Evolutionary conservation across 2,888 invertebrate species (phyloP).

Genomic region (Meta bourneti): DNA sequence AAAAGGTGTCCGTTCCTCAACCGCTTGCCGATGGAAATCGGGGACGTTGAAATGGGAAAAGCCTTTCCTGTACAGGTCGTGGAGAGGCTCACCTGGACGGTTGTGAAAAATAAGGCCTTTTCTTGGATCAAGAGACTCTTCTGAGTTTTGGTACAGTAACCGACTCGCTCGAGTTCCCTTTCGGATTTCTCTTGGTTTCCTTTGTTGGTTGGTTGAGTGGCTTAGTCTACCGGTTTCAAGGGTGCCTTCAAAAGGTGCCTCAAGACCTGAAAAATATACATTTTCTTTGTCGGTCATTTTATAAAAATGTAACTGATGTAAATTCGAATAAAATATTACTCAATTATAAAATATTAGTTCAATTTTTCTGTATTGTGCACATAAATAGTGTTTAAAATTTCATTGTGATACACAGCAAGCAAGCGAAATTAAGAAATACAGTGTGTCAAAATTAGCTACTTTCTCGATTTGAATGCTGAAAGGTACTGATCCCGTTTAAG

Average conservation of each 20-base stretch:
- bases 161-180: conserved; percentile 49
- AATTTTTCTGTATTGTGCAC: too few relatives aligned
- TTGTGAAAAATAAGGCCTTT: conserved; percentile 65
- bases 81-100: conserved; percentile 61
- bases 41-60: conserved; percentile 69
- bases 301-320: neutral
- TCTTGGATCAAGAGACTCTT: conserved; percentile 40
- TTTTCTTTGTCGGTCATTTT: neutral
- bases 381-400: too few relatives aligned
- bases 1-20: conserved; percentile 53
- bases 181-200: conserved; percentile 65
- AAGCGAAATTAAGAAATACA: too few relatives aligned
- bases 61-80: conserved; percentile 72
- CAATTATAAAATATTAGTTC: too few relatives aligned
- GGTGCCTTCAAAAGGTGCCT: neutral
- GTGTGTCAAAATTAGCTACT: too few relatives aligned
- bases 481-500: too few relatives aligned
- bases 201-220: neutral
- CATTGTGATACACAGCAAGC: too few relatives aligned
- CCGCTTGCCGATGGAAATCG: conserved; percentile 75
- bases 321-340: neutral
- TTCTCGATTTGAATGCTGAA: too few relatives aligned
- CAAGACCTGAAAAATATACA: conserved; percentile 4
- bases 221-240: neutral
- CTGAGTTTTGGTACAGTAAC: conserved; percentile 44